These are phyloP conservation scores for Phaethornis superciliosus DNA, from an alignment of 2,113 vertebrate species.

Conservation along the genomic window DNA sequence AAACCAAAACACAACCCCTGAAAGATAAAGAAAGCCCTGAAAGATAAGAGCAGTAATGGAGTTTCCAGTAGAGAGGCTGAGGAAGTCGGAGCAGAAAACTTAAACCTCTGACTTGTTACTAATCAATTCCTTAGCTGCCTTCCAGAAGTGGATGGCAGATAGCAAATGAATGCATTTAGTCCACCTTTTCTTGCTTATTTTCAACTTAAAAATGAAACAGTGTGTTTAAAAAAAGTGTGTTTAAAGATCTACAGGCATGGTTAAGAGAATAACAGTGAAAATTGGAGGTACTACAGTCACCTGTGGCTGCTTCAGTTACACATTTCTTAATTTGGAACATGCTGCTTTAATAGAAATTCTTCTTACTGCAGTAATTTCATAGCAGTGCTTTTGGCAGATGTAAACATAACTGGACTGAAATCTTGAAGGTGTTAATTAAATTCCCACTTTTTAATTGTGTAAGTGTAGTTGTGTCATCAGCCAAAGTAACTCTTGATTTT, in stretches of 20 bases:
- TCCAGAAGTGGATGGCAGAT: not conserved
- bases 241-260: not conserved
- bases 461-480: not conserved
- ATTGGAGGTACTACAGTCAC: not conserved
- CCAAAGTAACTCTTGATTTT: not conserved
- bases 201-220: not conserved
- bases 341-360: not conserved
- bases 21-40: not conserved
- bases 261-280: not conserved
- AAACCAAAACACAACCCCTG: not conserved
- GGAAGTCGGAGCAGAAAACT: not conserved
- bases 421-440: not conserved
- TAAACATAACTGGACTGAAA: not conserved
- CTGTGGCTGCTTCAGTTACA: not conserved
- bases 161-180: not conserved
- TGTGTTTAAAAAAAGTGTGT: too few relatives aligned
- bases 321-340: not conserved
- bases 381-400: not conserved
- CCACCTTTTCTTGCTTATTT: not conserved
- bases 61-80: not conserved
- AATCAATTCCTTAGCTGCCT: not conserved
- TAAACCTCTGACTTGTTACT: not conserved
- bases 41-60: not conserved
- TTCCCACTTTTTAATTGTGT: not conserved
- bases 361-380: not conserved